A percentile compares a stretch with the other conserved stretches of the same genome.
Evolutionary conservation across 2,113 vertebrate species (phyloP).

Genomic region (Macquaria ambigua): DNA sequence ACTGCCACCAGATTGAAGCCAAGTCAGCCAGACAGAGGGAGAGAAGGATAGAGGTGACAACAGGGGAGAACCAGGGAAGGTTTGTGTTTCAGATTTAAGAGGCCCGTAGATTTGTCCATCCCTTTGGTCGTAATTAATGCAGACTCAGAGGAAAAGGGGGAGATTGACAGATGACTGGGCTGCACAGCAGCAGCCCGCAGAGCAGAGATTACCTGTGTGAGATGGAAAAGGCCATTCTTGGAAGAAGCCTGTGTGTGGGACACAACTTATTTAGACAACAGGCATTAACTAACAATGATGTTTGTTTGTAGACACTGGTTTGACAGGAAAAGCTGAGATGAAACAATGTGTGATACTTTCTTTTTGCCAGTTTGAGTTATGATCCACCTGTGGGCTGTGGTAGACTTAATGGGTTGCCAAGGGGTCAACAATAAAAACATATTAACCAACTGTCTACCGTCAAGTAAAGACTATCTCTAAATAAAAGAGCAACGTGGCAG

Average conservation of each 20-base stretch:
- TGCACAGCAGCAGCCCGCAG: conserved; percentile 39
- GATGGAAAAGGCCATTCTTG: conserved; percentile 86
- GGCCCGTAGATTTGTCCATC: conserved; percentile 55
- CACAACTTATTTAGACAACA: conserved; percentile 82
- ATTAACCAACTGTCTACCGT: too few relatives aligned
- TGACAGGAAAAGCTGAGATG: conserved; percentile 18
- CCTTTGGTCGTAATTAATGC: conserved; percentile 35
- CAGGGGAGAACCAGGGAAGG: conserved; percentile 59
- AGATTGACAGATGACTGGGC: conserved; percentile 49
- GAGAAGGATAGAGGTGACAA: conserved; percentile 59
- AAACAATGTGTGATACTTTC: not conserved
- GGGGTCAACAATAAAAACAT: not conserved
- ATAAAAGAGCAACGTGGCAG: not conserved
- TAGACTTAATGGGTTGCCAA: not conserved
- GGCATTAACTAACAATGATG: conserved; percentile 42
- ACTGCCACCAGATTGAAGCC: conserved; percentile 70
- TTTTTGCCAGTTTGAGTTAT: not conserved
- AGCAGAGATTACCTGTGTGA: conserved; percentile 84
- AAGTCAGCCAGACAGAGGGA: conserved; percentile 64
- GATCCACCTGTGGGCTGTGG: not conserved
- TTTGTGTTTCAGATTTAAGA: conserved; percentile 58
- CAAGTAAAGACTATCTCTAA: not conserved
- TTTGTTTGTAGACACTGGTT: conserved; percentile 28
- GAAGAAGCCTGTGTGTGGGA: conserved; percentile 85
- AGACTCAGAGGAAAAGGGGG: conserved; percentile 56